These are phyloP conservation scores for Phenacoccus solenopsis DNA, from an alignment of 1,140 invertebrate species.

Conservation along the genomic window DNA sequence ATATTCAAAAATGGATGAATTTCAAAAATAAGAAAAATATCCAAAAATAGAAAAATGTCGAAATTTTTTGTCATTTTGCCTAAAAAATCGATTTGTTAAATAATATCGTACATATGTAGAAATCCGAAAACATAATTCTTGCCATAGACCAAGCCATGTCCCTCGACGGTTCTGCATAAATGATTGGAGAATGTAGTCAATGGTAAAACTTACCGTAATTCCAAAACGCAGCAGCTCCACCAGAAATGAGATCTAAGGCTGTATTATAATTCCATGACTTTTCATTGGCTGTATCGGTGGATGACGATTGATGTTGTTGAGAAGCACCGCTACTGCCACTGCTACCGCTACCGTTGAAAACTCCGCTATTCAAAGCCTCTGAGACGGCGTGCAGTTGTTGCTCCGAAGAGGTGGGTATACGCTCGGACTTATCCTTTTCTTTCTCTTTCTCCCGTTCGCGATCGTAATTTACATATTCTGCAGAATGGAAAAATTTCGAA, in stretches of 20 bases:
- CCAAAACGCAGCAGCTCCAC: constrained; percentile 58
- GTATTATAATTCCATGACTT: constrained; percentile 39
- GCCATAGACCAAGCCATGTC: too few relatives aligned
- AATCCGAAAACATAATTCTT: too few relatives aligned
- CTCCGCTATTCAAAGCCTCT: constrained; percentile 13
- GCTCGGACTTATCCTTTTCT: constrained; percentile 8
- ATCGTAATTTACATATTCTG: constrained; percentile 4
- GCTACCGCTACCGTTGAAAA: constrained; percentile 21
- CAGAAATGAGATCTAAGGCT: constrained; percentile 31
- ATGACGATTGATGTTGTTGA: constrained; percentile 27
- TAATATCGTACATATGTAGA: too few relatives aligned
- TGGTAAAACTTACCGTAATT: constrained; percentile 64
- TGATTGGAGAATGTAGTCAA: too few relatives aligned
- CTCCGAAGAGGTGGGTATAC: constrained; percentile 3
- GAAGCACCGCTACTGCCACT: constrained; percentile 20
- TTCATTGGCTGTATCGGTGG: constrained; percentile 33
- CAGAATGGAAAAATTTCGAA: background rate
- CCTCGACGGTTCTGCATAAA: too few relatives aligned
- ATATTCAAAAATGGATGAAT: too few relatives aligned
- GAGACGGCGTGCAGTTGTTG: constrained; percentile 20
- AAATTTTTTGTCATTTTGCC: too few relatives aligned
- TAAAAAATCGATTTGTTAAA: too few relatives aligned
- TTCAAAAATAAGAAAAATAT: too few relatives aligned
- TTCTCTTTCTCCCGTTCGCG: constrained; percentile 5
- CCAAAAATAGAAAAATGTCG: too few relatives aligned